Percentiles rank a stretch among this genome's conserved stretches.
Conservation (phyloP, 2,113 vertebrate species). For the Hypocryptadius cinnamomeus region DNA sequence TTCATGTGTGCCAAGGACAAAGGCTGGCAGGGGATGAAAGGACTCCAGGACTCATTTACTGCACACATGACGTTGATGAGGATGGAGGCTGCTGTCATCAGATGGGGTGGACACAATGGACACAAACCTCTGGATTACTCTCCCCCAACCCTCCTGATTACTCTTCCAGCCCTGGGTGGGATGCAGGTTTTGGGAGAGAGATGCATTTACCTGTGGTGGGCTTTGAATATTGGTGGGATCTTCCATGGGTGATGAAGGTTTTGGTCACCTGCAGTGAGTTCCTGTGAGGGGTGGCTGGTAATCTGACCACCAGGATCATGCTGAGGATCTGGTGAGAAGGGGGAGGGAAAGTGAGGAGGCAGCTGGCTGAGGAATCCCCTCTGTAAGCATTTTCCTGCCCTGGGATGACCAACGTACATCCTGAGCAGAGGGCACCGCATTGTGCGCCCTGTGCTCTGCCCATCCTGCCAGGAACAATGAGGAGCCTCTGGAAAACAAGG, state of each 20-base stretch:
- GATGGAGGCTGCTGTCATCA: not conserved
- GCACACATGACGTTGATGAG: rapidly evolving
- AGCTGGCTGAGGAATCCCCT: conserved; percentile 36
- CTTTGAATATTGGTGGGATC: not conserved
- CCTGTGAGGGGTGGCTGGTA: not conserved
- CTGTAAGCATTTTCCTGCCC: conserved; percentile 51
- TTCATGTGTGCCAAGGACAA: not conserved
- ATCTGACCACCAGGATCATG: not conserved
- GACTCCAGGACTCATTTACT: not conserved
- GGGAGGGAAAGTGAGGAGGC: not conserved
- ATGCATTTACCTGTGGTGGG: not conserved
- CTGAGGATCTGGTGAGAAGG: not conserved
- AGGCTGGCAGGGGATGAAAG: conserved; percentile 64
- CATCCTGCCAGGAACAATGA: conserved; percentile 65
- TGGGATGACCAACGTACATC: conserved; percentile 56
- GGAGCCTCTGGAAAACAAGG: not conserved
- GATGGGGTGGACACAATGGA: not conserved
- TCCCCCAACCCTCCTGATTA: not conserved
- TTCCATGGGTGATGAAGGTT: rapidly evolving
- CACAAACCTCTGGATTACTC: not conserved
- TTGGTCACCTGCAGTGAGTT: not conserved
- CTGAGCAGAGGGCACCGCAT: conserved; percentile 46
- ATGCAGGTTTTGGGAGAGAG: not conserved
- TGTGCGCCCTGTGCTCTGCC: conserved; percentile 39
- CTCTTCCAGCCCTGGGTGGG: not conserved